Evolutionary conservation across 2,113 vertebrate species (phyloP).

Genomic region (Antechinus flavipes): DNA sequence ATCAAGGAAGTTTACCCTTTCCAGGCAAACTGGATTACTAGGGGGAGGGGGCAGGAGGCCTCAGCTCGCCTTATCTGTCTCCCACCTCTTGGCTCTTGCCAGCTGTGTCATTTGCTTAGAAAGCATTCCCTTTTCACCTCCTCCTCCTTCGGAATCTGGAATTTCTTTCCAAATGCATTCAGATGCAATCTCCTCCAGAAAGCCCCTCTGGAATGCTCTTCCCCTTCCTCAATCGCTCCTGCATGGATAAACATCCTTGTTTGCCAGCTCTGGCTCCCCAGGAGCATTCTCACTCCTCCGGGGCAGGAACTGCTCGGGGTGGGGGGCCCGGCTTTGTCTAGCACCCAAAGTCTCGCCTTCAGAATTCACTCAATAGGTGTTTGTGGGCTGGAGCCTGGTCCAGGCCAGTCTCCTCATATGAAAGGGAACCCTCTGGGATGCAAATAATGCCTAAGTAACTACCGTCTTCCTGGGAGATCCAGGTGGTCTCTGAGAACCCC

Average conservation of each 20-base stretch:
- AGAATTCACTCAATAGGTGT: background rate
- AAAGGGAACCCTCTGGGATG: background rate
- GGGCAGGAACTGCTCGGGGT: background rate
- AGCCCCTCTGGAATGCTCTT: background rate
- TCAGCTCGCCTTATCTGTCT: background rate
- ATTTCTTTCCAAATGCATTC: background rate
- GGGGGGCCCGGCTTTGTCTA: background rate
- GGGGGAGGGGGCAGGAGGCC: no score
- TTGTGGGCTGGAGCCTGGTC: background rate
- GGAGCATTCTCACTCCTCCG: background rate
- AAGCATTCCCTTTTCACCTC: background rate
- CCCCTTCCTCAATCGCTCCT: background rate
- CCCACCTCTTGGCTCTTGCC: background rate
- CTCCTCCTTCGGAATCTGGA: background rate
- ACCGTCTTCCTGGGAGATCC: background rate
- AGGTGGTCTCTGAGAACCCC: background rate
- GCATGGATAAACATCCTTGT: background rate
- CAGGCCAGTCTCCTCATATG: background rate
- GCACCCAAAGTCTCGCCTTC: background rate
- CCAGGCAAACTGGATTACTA: background rate
- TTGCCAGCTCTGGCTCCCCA: background rate
- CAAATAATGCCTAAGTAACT: background rate
- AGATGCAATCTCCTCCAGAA: background rate
- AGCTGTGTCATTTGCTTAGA: background rate
- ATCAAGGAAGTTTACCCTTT: background rate